phyloP scores from a whole-genome alignment of 2,888 invertebrate species.

The Melanostoma mellinum region DNA sequence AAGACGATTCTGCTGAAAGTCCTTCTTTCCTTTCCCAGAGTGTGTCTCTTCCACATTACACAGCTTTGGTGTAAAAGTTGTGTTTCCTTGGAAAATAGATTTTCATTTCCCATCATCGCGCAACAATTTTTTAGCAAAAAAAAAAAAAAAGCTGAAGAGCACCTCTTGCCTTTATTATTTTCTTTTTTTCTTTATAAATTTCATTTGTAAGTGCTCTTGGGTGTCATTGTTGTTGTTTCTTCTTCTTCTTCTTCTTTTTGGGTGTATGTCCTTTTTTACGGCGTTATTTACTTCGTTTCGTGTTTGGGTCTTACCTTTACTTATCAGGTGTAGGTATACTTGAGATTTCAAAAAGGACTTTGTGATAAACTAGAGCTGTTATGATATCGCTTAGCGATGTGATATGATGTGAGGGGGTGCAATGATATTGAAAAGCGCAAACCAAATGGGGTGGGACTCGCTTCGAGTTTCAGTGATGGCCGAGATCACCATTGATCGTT shows the following conservation, averaged over 20 bases:
- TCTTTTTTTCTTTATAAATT: background rate
- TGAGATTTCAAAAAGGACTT: too few relatives aligned
- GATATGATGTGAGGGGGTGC: too few relatives aligned
- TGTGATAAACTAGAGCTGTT: too few relatives aligned
- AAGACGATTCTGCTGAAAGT: constrained; percentile 19
- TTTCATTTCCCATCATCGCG: constrained; percentile 69
- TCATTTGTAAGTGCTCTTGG: background rate
- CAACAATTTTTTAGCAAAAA: constrained; percentile 34
- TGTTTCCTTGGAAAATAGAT: constrained; percentile 70
- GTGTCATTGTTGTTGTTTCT: too few relatives aligned
- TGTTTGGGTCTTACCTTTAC: too few relatives aligned
- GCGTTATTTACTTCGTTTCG: too few relatives aligned
- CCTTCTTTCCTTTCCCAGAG: constrained; percentile 21
- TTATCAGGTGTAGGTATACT: too few relatives aligned
- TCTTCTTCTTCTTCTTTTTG: background rate
- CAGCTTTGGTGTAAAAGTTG: constrained; percentile 55
- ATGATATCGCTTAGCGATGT: too few relatives aligned
- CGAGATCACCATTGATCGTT: too few relatives aligned
- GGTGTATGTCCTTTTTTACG: constrained; percentile 2
- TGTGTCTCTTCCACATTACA: constrained; percentile 6
- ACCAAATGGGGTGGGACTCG: too few relatives aligned
- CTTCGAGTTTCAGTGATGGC: too few relatives aligned
- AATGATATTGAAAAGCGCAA: too few relatives aligned
- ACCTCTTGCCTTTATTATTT: background rate
- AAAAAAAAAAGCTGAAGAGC: background rate